Base-by-base conservation (phyloP, 1,140 invertebrate species). In the Neotoxoptera formosana region DNA sequence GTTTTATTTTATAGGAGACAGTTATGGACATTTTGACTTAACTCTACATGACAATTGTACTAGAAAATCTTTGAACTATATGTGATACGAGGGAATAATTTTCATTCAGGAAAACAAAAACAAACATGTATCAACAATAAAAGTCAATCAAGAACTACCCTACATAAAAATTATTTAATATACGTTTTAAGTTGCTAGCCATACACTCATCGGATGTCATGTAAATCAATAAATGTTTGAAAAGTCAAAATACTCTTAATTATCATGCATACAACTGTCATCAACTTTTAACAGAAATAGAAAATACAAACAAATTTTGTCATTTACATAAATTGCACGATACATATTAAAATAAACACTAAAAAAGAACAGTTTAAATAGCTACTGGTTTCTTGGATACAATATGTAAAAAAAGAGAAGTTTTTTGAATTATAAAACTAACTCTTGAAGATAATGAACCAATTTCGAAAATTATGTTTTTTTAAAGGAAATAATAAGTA, bases 21-120 rank as follows among this genome's bases (percentile, higher is more conserved):
- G 88, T 93, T 95, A 34, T 95, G 95, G 95, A 95, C 94, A 7
- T 95, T 95, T 94, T 90, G 95, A 95, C 93, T 94, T 95, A 81
- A 95, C 95, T 45, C 94, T 95, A 23, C 94, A 95, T 93, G 94
- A 95, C 67, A 94, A 87, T 45, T 88, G 91, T 51, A 34, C 81
- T 47, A 93, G 94, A 91, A 84, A 94, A 60, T 94, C 94, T 83
- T 93, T 91, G 45, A 94, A 94, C 87, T 95, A 94, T 93, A 95
- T 95, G 94, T 95, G 95, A 95, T 93, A 95, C 90, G 95, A 95
- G 94, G 87, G 91, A 47, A 89, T 94, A 53, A 94, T 94, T 89
- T 94, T 95, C 47, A 95, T 94, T 95, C 94, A 87, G 95, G 95
- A 95, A 94, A 95, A 95, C 93, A 95, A 95, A 94, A 95, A 95